Percentiles rank a stretch among this genome's conserved stretches.
Conservation (phyloP, 2,888 invertebrate genomes). For the Steinernema carpocapsae region DNA sequence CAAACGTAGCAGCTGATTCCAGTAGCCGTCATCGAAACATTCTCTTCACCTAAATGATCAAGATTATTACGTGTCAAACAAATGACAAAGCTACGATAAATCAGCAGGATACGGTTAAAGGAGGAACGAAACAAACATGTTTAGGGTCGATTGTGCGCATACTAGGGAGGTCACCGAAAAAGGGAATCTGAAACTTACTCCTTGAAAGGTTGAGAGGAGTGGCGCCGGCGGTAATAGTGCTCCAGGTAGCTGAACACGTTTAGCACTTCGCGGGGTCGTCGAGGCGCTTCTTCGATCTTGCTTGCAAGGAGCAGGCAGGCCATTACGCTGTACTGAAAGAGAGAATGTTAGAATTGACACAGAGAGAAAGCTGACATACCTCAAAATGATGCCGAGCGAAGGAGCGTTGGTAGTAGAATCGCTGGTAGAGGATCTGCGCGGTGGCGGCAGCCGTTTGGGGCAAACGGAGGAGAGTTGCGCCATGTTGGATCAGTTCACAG, state of each 20-base stretch:
- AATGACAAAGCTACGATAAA: neutral
- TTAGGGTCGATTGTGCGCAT: neutral
- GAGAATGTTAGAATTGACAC: neutral
- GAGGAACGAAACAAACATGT: neutral
- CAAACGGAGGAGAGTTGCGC: neutral
- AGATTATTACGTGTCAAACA: neutral
- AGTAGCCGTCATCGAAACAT: constrained; percentile 25
- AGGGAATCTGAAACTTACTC: neutral
- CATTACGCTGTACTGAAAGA: neutral
- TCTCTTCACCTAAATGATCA: constrained; percentile 25
- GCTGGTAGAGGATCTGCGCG: neutral
- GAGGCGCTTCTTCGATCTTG: neutral
- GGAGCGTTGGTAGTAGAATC: neutral
- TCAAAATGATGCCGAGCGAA: neutral
- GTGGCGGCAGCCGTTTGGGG: neutral
- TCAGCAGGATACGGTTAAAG: neutral
- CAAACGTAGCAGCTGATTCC: neutral
- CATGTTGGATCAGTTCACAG: neutral
- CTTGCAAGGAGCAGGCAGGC: neutral
- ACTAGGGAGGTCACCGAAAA: neutral
- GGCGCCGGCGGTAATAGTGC: neutral
- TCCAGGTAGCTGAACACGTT: neutral
- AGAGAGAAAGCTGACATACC: neutral
- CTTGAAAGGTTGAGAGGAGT: neutral
- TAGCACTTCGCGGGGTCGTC: neutral